phyloP scores from a whole-genome alignment of 2,797 vertebrate genomes.

The Helarctos malayanus region DNA sequence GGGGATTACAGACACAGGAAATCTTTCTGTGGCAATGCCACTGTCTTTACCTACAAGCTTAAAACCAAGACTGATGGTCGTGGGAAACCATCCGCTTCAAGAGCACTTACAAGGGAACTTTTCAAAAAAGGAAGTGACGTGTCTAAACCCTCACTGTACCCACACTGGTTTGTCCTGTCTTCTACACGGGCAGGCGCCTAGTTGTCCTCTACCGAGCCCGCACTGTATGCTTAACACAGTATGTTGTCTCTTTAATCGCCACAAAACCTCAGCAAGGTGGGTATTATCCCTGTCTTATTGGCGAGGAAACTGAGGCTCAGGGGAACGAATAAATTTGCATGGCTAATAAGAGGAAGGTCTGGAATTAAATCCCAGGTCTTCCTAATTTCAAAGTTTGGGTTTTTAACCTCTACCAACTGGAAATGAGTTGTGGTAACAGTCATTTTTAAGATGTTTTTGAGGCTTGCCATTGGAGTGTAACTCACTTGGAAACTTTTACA shows the following conservation, averaged over 20 bases:
- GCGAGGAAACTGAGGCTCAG: background rate
- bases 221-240: background rate
- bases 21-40: background rate
- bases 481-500: conserved; percentile 4
- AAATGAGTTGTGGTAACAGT: background rate
- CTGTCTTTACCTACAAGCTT: background rate
- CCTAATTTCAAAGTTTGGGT: background rate
- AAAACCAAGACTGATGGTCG: conserved; percentile 1
- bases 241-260: background rate
- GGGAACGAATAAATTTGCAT: background rate
- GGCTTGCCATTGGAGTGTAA: background rate
- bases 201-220: background rate
- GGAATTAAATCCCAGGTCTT: background rate
- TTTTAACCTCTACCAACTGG: background rate
- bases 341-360: background rate
- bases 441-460: background rate
- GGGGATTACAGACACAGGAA: background rate
- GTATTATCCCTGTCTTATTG: background rate
- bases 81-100: background rate
- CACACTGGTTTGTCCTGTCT: background rate
- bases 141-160: background rate
- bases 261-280: background rate
- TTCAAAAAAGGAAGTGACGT: background rate
- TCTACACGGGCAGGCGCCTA: background rate
- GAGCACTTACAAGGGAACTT: background rate